phyloP scores from a whole-genome alignment of 2,797 vertebrate genomes.

The Remorina albescens region DNA sequence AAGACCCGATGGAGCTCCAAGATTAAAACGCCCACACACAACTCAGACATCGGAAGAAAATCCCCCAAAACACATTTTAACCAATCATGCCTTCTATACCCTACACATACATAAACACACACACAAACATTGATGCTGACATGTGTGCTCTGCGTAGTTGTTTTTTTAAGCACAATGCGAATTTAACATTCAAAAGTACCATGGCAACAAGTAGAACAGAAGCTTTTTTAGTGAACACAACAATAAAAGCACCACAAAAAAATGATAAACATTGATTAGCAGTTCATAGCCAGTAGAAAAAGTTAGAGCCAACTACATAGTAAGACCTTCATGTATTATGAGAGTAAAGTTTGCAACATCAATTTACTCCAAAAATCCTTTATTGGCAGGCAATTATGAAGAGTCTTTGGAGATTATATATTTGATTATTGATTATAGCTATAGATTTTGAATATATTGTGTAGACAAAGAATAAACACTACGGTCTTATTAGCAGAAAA shows the following conservation, averaged over 20 bases:
- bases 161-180: constrained; percentile 33
- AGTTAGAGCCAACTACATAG: not conserved
- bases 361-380: too few species aligned
- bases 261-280: not conserved
- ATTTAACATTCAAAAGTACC: constrained; percentile 46
- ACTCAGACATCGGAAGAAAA: constrained; percentile 35
- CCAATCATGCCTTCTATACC: not conserved
- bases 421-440: too few species aligned
- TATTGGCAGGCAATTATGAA: not conserved
- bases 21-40: constrained; percentile 59
- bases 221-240: constrained; percentile 1
- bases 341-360: not conserved
- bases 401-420: too few species aligned
- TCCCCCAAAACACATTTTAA: constrained; percentile 47
- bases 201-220: constrained; percentile 53
- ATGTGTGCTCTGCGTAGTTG: not conserved
- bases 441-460: not conserved
- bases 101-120: not conserved
- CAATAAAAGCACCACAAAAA: constrained; percentile 18
- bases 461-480: not conserved
- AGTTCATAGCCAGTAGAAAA: not conserved
- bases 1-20: constrained; percentile 36
- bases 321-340: not conserved
- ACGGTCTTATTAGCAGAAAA: not conserved
- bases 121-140: not conserved